A percentile compares a stretch with the other conserved stretches of the same genome.
phyloP scores from a whole-genome alignment of 2,888 invertebrate species.

The Pseudoips prasinana region DNA sequence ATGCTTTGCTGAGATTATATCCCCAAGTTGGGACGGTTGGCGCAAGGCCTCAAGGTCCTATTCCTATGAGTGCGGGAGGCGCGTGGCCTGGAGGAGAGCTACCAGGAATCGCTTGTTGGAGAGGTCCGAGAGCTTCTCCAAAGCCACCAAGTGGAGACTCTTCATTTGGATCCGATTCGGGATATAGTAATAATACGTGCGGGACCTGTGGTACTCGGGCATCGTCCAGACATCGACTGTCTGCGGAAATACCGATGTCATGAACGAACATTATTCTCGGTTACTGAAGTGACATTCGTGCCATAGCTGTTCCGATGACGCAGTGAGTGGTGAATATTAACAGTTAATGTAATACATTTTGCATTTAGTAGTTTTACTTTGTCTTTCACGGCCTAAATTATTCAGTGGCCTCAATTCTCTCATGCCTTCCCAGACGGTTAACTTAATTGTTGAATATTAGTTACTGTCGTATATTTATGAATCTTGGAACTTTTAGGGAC shows the following conservation, averaged over 20 bases:
- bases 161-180: conserved; percentile 92
- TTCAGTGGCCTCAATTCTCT: conserved; percentile 62
- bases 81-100: conserved; percentile 86
- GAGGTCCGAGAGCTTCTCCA: conserved; percentile 76
- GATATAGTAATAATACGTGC: conserved; percentile 91
- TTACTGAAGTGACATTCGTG: conserved; percentile 41
- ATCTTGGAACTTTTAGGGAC: conserved; percentile 52
- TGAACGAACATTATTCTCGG: conserved; percentile 49
- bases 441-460: conserved; percentile 39
- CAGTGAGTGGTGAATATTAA: conserved; percentile 33
- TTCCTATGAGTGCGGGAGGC: conserved; percentile 82
- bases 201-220: conserved; percentile 86
- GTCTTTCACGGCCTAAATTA: conserved; percentile 57
- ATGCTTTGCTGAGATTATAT: conserved; percentile 86
- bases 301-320: conserved; percentile 44
- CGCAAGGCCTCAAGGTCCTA: conserved; percentile 70
- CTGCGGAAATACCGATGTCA: conserved; percentile 78
- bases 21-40: conserved; percentile 87
- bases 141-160: conserved; percentile 87
- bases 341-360: conserved; percentile 39
- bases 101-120: conserved; percentile 82
- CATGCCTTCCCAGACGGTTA: conserved; percentile 56
- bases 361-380: conserved; percentile 64
- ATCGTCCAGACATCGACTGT: conserved; percentile 74
- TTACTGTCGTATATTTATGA: conserved; percentile 50